Percentiles rank a stretch among this genome's conserved stretches.
Conservation (phyloP, 2,888 invertebrate species). For the Hirtodrosophila cameraria region DNA sequence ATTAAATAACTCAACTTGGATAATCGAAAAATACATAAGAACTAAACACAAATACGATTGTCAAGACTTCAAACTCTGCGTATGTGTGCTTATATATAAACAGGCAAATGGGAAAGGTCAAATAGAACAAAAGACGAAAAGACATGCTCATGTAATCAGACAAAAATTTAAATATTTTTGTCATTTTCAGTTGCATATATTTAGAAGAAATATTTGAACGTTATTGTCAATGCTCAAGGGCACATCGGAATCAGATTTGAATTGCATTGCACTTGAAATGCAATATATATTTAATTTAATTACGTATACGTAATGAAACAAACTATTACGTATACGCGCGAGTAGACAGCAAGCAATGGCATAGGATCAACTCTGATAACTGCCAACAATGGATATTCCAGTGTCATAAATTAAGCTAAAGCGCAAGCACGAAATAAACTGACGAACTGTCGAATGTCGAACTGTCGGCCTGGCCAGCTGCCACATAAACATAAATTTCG, state of each 20-base stretch:
- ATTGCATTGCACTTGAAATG: constrained; percentile 71
- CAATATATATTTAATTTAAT: constrained; percentile 66
- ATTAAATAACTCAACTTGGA: constrained; percentile 44
- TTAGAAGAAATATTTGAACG: constrained; percentile 37
- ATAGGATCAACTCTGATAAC: constrained; percentile 52
- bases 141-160: constrained; percentile 52
- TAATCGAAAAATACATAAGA: constrained; percentile 29
- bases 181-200: constrained; percentile 42
- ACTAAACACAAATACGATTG: constrained; percentile 31
- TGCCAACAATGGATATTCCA: constrained; percentile 77
- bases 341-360: constrained; percentile 7
- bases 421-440: constrained; percentile 64
- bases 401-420: constrained; percentile 77
- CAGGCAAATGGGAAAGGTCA: constrained; percentile 46
- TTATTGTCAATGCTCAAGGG: constrained; percentile 58
- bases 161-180: constrained; percentile 71
- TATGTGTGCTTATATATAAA: not conserved
- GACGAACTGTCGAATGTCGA: constrained; percentile 44
- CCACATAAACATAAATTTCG: constrained; percentile 81
- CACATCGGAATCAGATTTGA: constrained; percentile 46
- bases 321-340: constrained; percentile 64
- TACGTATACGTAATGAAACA: constrained; percentile 50
- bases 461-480: constrained; percentile 62
- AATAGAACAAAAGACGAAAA: constrained; percentile 24
- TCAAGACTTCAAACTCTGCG: constrained; percentile 8